Evolutionary conservation across 1,140 invertebrate genomes (phyloP), one percentile per base, ranked within the genome.

Genomic region (Patella vulgata): DNA sequence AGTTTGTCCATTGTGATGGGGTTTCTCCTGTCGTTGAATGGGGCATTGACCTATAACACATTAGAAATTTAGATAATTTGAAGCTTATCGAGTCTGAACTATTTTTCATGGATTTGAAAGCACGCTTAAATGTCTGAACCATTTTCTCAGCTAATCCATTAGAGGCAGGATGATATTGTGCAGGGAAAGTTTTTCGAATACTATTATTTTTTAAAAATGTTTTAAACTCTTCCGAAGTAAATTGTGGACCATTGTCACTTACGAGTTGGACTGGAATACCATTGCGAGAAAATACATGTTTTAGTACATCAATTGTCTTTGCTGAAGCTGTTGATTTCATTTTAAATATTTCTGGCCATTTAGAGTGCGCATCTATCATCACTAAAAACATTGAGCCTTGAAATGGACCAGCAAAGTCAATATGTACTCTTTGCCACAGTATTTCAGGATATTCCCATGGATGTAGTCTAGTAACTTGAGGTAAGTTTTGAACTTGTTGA

Each of bases 241-340:
- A 87, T 46, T 80, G 74, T 12, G 85, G 77, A 50, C 80, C 84
- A 65, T 84, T 85, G 68, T 87, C 86, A 0, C 77, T 75, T 39
- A 86, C 78, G 6, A 86, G 11, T 42, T 68, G 68, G 21, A 75
- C 42, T 5, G 84, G 84, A 50, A 85, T 65, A 28, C 83, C 86
- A 66, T 80, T 75, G 36, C 64, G 59, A 9, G 77, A 58, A 73
- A 86, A 85, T n/a, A 62, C 17, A 12, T 30, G 5, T 19, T 64
- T 44, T 27, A 72, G 43, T 17, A 25, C 51, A 9, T 54, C 44
- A 43, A 73, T 58, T 17, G 66, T 74, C 6, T 21, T 39, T 31
- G 28, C n/a, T 11, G 56, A 40, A 23, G 71, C 69, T 30, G 66
- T 61, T 28, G 55, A 36, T 0, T 31, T 48, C 58, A 66, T 69